phyloP scores from a whole-genome alignment of 2,113 vertebrate species.

The Panthera uncia region DNA sequence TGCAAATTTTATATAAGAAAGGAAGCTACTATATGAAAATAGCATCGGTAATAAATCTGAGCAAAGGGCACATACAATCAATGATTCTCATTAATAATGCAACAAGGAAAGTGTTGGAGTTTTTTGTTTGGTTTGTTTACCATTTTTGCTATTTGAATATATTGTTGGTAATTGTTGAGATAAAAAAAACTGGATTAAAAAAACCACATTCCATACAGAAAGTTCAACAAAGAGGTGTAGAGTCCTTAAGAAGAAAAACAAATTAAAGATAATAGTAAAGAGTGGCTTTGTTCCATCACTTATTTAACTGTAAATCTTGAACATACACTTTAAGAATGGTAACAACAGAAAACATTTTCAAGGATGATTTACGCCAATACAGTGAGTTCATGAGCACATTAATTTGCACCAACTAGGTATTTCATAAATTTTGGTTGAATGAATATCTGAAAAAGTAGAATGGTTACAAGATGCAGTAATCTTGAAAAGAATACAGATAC shows the following conservation, averaged over 20 bases:
- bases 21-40: neutral
- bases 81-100: neutral
- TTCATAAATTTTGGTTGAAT: neutral
- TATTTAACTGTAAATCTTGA: neutral
- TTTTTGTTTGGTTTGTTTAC: neutral
- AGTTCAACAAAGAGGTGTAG: neutral
- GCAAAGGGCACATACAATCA: neutral
- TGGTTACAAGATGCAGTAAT: neutral
- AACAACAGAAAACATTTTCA: neutral
- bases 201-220: neutral
- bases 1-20: conserved; percentile 10
- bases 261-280: neutral
- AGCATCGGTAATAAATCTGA: neutral
- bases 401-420: neutral
- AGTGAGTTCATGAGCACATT: neutral
- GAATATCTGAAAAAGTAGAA: neutral
- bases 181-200: neutral
- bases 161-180: neutral
- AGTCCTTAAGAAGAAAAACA: conserved; percentile 10
- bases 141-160: neutral
- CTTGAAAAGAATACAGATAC: neutral
- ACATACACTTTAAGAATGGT: neutral
- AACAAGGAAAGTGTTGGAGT: neutral
- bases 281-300: neutral
- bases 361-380: neutral